Conservation (phyloP, 2,888 invertebrate species). For the Hypselothyrea guttata region DNA sequence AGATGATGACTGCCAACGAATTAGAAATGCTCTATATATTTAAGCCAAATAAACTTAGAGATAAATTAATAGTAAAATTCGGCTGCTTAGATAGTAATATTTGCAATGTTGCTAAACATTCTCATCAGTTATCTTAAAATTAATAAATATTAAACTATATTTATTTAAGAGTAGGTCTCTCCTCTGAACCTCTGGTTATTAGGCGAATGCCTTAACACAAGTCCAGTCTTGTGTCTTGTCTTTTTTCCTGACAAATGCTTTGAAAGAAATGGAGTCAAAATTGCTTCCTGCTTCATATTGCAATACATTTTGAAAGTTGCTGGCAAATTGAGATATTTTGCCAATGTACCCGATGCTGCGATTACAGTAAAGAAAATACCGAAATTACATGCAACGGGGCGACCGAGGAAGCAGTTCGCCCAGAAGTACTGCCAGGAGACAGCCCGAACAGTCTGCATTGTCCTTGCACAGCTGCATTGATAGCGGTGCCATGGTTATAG, state of each 20-base stretch:
- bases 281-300: no score
- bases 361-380: slow-evolving; percentile 41
- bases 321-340: not conserved
- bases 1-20: not conserved
- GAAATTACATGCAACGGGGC: slow-evolving; percentile 48
- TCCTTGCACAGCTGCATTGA: slow-evolving; percentile 56
- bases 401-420: slow-evolving; percentile 25
- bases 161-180: no score
- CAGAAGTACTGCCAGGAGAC: slow-evolving; percentile 4
- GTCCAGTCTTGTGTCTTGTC: no score
- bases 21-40: slow-evolving; percentile 10
- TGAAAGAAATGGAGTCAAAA: no score
- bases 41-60: not conserved
- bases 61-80: no score
- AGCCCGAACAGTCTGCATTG: slow-evolving; percentile 41
- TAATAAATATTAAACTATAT: no score
- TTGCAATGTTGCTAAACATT: no score
- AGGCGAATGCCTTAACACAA: no score
- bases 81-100: no score
- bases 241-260: no score
- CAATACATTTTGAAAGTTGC: not conserved
- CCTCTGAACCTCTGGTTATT: no score
- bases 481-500: slow-evolving; percentile 47
- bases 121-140: no score
- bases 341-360: not conserved